phyloP scores from a whole-genome alignment of 2,797 vertebrate genomes.

The Notamacropus eugenii region DNA sequence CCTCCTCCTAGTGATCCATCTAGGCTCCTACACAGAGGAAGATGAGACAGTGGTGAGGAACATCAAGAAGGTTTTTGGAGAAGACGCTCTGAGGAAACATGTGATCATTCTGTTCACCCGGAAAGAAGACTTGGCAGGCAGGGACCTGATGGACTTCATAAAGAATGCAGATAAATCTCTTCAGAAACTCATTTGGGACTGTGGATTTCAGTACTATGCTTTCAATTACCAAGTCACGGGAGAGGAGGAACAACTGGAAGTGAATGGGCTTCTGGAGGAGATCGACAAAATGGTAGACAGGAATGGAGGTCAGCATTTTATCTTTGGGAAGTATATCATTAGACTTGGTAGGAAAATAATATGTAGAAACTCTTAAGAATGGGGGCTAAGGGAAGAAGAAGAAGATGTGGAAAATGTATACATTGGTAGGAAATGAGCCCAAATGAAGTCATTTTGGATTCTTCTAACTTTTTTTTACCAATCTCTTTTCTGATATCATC shows the following conservation, averaged over 20 bases:
- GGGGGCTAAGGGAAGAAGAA: no score
- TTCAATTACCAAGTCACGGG: neutral
- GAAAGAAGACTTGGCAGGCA: constrained; percentile 49
- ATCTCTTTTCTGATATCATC: no score
- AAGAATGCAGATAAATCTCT: fast-evolving
- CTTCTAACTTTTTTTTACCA: no score
- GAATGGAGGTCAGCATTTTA: no score
- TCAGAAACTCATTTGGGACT: fast-evolving
- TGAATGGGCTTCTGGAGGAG: neutral
- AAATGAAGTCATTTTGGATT: no score
- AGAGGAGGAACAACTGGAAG: neutral
- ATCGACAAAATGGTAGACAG: neutral
- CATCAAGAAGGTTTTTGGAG: constrained; percentile 15
- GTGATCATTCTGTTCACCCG: constrained; percentile 54
- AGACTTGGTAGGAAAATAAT: no score
- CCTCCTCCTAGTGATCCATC: constrained; percentile 54
- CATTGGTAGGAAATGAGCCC: no score
- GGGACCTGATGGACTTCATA: neutral
- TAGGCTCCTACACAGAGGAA: neutral
- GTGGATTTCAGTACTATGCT: neutral
- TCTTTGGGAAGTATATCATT: no score
- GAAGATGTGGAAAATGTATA: no score
- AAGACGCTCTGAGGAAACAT: neutral
- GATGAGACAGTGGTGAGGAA: neutral
- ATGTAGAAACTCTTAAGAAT: no score